These are phyloP conservation scores for Iphiclides podalirius DNA, from an alignment of 2,888 invertebrate species.

Conservation along the genomic window DNA sequence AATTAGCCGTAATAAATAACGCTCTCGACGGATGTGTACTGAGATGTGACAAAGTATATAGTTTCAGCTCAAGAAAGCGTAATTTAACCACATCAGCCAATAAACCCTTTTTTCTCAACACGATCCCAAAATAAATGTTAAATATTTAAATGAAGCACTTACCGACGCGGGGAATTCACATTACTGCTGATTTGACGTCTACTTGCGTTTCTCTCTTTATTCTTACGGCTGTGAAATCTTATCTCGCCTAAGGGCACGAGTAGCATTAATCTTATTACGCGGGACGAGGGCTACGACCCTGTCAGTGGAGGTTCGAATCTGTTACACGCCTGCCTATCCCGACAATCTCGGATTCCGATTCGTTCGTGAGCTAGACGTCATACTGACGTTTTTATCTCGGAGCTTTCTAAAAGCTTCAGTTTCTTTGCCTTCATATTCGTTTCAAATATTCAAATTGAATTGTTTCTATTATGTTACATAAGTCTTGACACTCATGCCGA, in stretches of 20 bases:
- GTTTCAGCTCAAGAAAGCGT: no score
- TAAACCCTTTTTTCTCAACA: not conserved
- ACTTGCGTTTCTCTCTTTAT: slow-evolving; percentile 20
- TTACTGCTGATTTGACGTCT: slow-evolving; percentile 15
- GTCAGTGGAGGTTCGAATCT: slow-evolving; percentile 44
- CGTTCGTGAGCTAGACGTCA: slow-evolving; percentile 68
- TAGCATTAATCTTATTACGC: slow-evolving; percentile 41
- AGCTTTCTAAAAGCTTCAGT: slow-evolving; percentile 23
- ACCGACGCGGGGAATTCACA: not conserved
- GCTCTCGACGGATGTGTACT: no score
- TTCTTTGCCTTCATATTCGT: slow-evolving; percentile 18
- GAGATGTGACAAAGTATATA: no score
- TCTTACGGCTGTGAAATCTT: slow-evolving; percentile 18
- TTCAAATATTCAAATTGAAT: not conserved
- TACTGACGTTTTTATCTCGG: slow-evolving; percentile 49
- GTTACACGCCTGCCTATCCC: slow-evolving; percentile 39
- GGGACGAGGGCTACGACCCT: slow-evolving; percentile 47
- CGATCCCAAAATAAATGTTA: not conserved
- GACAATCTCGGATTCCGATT: slow-evolving; percentile 49
- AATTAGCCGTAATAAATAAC: no score
- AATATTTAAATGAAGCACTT: slow-evolving; percentile 1
- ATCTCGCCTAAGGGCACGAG: slow-evolving; percentile 23
- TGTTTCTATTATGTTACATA: not conserved
- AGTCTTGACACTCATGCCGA: no score
- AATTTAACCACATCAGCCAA: not conserved